phyloP scores from a whole-genome alignment of 2,888 invertebrate species.

The Rhaphigaster nebulosa region DNA sequence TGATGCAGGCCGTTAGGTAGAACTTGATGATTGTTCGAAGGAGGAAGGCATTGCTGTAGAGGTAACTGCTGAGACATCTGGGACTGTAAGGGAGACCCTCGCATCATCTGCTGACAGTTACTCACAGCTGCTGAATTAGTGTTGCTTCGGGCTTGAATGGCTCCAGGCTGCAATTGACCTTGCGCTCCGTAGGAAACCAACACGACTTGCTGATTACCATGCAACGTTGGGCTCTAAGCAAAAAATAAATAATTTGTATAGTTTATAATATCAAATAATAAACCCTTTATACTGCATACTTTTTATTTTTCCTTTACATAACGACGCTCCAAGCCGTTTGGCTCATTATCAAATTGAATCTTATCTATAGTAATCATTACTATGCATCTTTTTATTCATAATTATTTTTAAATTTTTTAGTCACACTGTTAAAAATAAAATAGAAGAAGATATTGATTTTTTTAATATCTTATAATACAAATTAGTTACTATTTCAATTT shows the following conservation, averaged over 20 bases:
- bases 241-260: background rate
- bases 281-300: no score
- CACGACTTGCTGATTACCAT: constrained; percentile 44
- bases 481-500: no score
- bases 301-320: no score
- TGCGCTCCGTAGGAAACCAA: constrained; percentile 57
- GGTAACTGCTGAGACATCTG: constrained; percentile 19
- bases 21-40: background rate
- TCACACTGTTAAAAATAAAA: no score
- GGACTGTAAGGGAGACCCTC: constrained; percentile 4
- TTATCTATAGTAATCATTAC: no score
- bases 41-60: constrained; percentile 42
- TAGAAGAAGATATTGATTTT: no score
- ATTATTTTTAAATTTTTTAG: no score
- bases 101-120: constrained; percentile 38
- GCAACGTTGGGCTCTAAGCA: constrained; percentile 23
- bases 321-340: no score
- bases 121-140: background rate
- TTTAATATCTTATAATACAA: no score
- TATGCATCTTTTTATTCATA: no score
- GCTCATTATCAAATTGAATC: no score
- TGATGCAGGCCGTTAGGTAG: constrained; percentile 32
- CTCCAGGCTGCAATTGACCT: constrained; percentile 63
- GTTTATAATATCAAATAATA: no score
- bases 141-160: background rate